These are phyloP conservation scores for Pristis pectinata DNA, from an alignment of 2,797 vertebrate genomes.

Conservation along the genomic window DNA sequence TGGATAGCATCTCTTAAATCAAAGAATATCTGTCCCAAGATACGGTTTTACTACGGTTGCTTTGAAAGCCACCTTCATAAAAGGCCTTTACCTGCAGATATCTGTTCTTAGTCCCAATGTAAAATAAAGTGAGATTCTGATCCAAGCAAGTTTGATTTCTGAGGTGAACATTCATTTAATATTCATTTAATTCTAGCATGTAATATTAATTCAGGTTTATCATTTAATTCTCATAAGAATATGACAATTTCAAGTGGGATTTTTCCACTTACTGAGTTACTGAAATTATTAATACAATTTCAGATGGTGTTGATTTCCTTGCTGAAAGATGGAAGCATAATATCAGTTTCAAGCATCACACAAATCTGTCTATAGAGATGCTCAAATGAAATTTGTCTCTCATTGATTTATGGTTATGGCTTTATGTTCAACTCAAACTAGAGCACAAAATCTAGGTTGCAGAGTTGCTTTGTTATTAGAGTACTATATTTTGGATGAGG, in stretches of 20 bases:
- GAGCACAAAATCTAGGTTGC: neutral
- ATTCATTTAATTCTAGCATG: neutral
- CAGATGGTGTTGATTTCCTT: neutral
- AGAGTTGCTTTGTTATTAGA: neutral
- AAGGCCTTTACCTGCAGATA: neutral
- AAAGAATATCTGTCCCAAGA: neutral
- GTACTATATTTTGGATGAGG: neutral
- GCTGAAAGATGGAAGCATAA: neutral
- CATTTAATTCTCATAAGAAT: neutral
- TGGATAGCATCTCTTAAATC: neutral
- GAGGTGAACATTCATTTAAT: neutral
- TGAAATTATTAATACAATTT: neutral
- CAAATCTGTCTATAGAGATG: neutral
- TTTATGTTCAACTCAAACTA: neutral
- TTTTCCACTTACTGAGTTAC: neutral
- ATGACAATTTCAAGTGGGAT: neutral
- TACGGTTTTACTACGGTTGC: neutral
- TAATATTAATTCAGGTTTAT: neutral
- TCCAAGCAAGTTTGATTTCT: neutral
- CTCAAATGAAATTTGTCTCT: neutral
- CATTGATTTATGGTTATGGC: neutral
- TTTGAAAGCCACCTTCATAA: neutral
- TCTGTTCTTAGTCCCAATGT: neutral
- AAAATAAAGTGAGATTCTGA: neutral
- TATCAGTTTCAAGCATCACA: neutral